phyloP scores from a whole-genome alignment of 2,888 invertebrate genomes.

The Rotaria socialis region DNA sequence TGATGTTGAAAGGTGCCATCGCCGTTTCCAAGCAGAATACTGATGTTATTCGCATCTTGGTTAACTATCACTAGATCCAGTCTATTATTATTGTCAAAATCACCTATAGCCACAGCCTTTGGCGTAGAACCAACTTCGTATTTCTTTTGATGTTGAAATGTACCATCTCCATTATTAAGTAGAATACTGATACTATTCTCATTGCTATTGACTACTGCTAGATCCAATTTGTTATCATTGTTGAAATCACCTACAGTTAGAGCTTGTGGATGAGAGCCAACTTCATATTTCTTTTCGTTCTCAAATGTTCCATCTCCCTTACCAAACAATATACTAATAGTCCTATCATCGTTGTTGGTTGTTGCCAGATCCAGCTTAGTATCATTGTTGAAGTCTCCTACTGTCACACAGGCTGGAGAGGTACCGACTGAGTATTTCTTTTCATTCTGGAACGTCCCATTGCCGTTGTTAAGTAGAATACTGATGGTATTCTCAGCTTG shows the following conservation, averaged over 20 bases:
- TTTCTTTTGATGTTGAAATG: neutral
- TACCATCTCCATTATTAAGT: neutral
- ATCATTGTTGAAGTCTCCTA: neutral
- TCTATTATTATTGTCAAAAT: too few species aligned
- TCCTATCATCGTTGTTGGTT: neutral
- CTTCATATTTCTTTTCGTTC: neutral
- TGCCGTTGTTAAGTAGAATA: neutral
- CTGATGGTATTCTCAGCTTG: neutral
- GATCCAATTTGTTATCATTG: neutral
- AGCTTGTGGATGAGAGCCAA: neutral
- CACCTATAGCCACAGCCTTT: too few species aligned
- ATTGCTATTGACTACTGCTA: neutral
- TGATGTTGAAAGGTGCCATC: too few species aligned
- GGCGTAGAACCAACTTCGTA: neutral
- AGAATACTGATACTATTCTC: neutral
- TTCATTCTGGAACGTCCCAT: neutral
- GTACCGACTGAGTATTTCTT: neutral
- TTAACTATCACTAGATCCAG: too few species aligned
- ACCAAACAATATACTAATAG: neutral
- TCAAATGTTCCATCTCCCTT: constrained; percentile 15
- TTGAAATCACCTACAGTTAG: neutral
- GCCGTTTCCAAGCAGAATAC: too few species aligned
- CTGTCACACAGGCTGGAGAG: neutral
- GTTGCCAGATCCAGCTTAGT: neutral
- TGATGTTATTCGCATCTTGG: too few species aligned